These are phyloP conservation scores for Dexiosoma caninum DNA, from an alignment of 2,888 invertebrate genomes.

Conservation along the genomic window DNA sequence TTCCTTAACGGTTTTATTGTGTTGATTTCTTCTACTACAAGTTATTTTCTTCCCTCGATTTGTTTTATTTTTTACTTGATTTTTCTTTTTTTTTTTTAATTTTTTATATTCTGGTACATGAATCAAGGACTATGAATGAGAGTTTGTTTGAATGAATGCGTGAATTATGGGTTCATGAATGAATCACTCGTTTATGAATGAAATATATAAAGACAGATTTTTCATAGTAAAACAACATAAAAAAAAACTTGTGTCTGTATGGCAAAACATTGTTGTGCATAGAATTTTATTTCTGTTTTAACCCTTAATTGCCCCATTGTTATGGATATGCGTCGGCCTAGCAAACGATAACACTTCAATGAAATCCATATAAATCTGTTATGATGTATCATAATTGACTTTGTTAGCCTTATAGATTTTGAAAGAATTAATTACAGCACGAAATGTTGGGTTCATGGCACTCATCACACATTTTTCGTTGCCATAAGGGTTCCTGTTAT, in stretches of 20 bases:
- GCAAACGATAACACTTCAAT: neutral
- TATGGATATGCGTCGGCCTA: neutral
- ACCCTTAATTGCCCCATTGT: neutral
- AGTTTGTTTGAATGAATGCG: conserved; percentile 57
- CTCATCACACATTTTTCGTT: too few relatives aligned
- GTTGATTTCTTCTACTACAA: conserved; percentile 36
- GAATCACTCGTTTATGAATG: conserved; percentile 63
- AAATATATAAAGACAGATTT: conserved; percentile 20
- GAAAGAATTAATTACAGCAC: too few relatives aligned
- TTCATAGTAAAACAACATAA: conserved; percentile 33
- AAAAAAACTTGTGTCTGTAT: conserved; percentile 8
- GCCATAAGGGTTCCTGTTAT: too few relatives aligned
- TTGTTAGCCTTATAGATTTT: too few relatives aligned
- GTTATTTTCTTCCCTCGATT: neutral
- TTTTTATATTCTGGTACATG: conserved; percentile 4
- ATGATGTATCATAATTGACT: too few relatives aligned
- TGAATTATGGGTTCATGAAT: conserved; percentile 65
- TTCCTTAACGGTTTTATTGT: conserved; percentile 40
- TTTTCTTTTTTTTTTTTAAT: neutral
- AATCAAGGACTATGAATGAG: conserved; percentile 51
- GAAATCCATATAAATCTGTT: too few relatives aligned
- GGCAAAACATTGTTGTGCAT: neutral
- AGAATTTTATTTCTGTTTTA: neutral
- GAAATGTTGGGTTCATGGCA: too few relatives aligned
- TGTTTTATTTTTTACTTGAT: neutral